A percentile compares a stretch with the other conserved stretches of the same genome.
These are phyloP conservation scores for Caenorhabditis sp. DNA, from an alignment of 2,888 invertebrate genomes.

Conservation along the genomic window DNA sequence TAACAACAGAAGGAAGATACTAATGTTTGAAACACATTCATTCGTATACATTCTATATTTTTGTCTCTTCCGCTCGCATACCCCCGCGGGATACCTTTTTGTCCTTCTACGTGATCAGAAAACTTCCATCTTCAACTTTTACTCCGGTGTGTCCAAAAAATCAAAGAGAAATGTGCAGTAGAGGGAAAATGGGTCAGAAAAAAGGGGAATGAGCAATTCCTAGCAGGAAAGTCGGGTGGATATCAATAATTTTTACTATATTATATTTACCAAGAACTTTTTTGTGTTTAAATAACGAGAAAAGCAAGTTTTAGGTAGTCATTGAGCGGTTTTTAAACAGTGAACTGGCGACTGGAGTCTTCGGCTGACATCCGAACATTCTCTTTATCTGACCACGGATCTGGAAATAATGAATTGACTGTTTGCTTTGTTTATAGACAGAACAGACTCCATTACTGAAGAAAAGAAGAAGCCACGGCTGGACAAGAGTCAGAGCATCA, in stretches of 20 bases:
- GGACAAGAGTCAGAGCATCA: slow-evolving; percentile 26
- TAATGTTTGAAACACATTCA: too few relatives aligned
- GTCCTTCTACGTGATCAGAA: too few relatives aligned
- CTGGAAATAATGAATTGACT: slow-evolving; percentile 5
- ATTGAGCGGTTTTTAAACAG: slow-evolving; percentile 12
- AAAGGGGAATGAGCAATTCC: too few relatives aligned
- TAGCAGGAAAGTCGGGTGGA: too few relatives aligned
- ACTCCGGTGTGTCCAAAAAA: too few relatives aligned
- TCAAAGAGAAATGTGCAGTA: too few relatives aligned
- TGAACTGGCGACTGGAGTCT: not conserved
- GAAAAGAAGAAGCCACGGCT: slow-evolving; percentile 28
- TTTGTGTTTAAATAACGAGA: not conserved
- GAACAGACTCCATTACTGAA: slow-evolving; percentile 22
- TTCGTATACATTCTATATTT: not conserved
- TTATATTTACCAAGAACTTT: too few relatives aligned
- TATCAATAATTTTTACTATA: too few relatives aligned
- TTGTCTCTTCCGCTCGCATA: not conserved
- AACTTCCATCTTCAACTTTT: too few relatives aligned
- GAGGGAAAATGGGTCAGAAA: too few relatives aligned
- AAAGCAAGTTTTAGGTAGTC: not conserved
- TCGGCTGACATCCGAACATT: not conserved
- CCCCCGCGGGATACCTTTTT: too few relatives aligned
- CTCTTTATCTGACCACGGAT: slow-evolving; percentile 12
- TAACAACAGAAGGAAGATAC: too few relatives aligned
- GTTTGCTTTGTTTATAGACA: not conserved